Percentiles rank a stretch among this genome's conserved stretches.
Evolutionary conservation across 2,113 vertebrate genomes (phyloP).

Genomic region (Hydropotes inermis): DNA sequence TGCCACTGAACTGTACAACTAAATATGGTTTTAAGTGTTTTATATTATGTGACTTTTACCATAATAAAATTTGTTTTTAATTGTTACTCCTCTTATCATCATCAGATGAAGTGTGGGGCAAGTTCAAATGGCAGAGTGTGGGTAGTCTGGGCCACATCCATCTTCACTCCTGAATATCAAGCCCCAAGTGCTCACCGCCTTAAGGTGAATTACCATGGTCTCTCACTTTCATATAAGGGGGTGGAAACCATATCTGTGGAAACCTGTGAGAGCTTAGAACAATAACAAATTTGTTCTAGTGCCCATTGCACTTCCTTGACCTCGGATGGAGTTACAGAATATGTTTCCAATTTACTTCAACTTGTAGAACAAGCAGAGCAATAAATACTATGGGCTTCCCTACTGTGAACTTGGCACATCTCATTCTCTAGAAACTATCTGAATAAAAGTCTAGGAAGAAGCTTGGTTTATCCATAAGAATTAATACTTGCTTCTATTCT

Average conservation of each 20-base stretch:
- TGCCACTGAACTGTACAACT: neutral
- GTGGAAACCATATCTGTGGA: neutral
- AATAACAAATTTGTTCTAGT: neutral
- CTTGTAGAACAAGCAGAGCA: neutral
- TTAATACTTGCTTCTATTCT: constrained; percentile 21
- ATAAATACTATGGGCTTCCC: neutral
- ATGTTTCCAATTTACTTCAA: neutral
- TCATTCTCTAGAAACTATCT: constrained; percentile 3
- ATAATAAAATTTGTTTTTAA: neutral
- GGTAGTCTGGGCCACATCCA: neutral
- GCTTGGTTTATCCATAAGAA: neutral
- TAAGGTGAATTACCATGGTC: neutral
- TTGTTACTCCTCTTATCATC: neutral
- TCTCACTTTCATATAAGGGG: neutral
- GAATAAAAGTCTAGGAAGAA: neutral
- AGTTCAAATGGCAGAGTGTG: neutral
- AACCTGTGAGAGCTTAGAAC: neutral
- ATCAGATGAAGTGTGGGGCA: neutral
- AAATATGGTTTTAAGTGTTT: neutral
- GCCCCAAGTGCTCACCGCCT: neutral
- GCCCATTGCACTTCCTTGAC: neutral
- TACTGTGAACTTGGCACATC: neutral
- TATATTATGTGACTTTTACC: neutral
- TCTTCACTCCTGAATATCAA: neutral
- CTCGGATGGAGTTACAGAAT: neutral